A percentile compares a stretch with the other conserved stretches of the same genome.
Conservation (phyloP, 2,888 invertebrate species). For the Aphodius sticticus region DNA sequence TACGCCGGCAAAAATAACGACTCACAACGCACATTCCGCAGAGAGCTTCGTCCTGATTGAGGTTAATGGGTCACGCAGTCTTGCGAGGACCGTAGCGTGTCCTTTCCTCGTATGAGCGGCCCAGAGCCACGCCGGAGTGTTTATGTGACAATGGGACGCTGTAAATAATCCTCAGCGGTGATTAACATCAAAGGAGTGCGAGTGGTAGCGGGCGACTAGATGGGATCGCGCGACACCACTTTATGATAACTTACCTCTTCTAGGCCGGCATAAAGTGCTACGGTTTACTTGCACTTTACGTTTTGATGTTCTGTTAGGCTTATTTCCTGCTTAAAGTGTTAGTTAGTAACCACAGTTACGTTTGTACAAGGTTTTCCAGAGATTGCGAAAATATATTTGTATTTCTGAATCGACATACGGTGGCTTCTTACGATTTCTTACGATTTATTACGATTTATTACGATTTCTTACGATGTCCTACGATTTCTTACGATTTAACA, state of each 20-base stretch:
- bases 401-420: too few species aligned
- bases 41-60: neutral
- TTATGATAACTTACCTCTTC: neutral
- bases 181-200: conserved; percentile 33
- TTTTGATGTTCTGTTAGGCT: neutral
- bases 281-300: neutral
- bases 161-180: conserved; percentile 34
- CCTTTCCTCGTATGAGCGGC: neutral
- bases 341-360: neutral
- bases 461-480: too few species aligned
- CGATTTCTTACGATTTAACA: too few species aligned
- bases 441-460: too few species aligned
- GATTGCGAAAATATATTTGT: too few species aligned
- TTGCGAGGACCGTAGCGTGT: neutral
- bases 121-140: conserved; percentile 13
- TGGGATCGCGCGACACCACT: neutral
- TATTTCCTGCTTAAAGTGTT: neutral
- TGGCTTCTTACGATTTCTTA: too few species aligned
- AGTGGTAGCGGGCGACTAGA: neutral
- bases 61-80: neutral
- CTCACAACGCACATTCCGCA: neutral
- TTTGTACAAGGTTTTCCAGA: neutral
- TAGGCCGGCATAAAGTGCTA: neutral
- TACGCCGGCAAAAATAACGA: neutral
- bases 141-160: conserved; percentile 31